A percentile compares a stretch with the other conserved stretches of the same genome.
phyloP scores from a whole-genome alignment of 2,888 invertebrate species.

The Rosalia funebris region DNA sequence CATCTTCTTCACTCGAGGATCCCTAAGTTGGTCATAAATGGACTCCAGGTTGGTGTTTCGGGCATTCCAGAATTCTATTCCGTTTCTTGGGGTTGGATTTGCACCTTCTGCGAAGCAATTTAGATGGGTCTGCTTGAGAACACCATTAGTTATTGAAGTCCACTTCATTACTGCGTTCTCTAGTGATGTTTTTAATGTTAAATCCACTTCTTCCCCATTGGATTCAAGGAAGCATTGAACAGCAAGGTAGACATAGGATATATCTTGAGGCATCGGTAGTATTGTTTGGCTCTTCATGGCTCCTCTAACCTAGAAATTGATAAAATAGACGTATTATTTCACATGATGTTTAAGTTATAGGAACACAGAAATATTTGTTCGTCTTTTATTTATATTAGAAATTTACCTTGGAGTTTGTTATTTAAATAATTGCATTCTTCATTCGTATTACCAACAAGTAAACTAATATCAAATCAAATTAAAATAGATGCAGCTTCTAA shows the following conservation, averaged over 20 bases:
- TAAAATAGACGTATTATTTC: no score
- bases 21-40: constrained; percentile 87
- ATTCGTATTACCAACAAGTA: no score
- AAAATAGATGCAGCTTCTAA: no score
- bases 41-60: constrained; percentile 84
- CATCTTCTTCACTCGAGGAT: constrained; percentile 84
- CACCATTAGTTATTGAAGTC: constrained; percentile 75
- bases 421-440: no score
- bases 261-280: constrained; percentile 85
- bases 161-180: constrained; percentile 90
- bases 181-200: constrained; percentile 80
- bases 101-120: constrained; percentile 72
- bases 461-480: no score
- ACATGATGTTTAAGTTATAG: no score
- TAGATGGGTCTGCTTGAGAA: constrained; percentile 78
- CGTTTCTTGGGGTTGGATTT: constrained; percentile 77
- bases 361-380: no score
- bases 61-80: constrained; percentile 83
- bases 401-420: no score
- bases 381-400: no score
- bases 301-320: constrained; percentile 71
- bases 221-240: constrained; percentile 66
- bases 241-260: constrained; percentile 74
- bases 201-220: constrained; percentile 70
- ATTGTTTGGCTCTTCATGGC: constrained; percentile 87